Conservation (phyloP, 2,113 vertebrate species). For the Rhabdornis inornatus region DNA sequence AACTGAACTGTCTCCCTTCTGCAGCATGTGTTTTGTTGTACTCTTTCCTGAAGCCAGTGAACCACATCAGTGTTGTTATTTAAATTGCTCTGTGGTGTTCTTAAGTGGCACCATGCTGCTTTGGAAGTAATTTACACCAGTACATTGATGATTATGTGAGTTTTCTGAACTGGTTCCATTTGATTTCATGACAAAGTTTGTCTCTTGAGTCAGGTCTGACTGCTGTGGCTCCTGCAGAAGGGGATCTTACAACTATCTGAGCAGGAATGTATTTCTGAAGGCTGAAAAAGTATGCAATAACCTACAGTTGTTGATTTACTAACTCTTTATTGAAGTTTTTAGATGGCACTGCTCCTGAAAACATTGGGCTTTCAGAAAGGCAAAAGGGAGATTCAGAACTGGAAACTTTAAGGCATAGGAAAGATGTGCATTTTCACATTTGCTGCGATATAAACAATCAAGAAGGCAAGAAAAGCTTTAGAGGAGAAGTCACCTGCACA, state of each 20-base stretch:
- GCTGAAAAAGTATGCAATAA: not conserved
- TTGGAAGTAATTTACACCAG: not conserved
- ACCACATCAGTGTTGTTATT: not conserved
- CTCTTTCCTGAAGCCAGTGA: not conserved
- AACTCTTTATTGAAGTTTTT: not conserved
- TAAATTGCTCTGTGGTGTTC: not conserved
- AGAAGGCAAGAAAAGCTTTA: not conserved
- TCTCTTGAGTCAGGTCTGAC: not conserved
- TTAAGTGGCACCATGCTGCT: not conserved
- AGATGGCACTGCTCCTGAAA: not conserved
- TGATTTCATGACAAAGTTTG: not conserved
- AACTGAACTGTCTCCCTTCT: not conserved
- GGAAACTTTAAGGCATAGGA: not conserved
- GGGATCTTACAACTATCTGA: not conserved
- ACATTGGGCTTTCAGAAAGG: not conserved
- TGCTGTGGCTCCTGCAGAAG: not conserved
- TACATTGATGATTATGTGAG: not conserved
- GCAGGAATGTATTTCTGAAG: not conserved
- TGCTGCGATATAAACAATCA: fast-evolving
- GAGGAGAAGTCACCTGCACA: not conserved
- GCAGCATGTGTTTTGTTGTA: not conserved
- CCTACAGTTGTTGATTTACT: not conserved
- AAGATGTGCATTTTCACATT: not conserved
- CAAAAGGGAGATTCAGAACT: not conserved
- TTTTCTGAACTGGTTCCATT: not conserved